Evolutionary conservation across 2,113 vertebrate species (phyloP).

Genomic region (Gobio gobio): DNA sequence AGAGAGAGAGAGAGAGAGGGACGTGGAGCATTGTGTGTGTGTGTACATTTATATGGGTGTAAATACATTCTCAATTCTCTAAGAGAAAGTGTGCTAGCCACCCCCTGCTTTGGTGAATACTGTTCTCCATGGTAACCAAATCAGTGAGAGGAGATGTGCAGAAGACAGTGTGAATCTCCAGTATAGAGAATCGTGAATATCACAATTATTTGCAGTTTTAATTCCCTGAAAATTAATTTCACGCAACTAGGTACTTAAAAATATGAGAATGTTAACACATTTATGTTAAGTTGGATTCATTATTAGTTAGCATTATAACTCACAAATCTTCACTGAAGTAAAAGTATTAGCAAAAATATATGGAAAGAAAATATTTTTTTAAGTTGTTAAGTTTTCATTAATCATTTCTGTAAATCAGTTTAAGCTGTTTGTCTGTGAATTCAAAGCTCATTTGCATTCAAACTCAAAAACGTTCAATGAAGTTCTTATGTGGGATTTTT

Average conservation of each 20-base stretch:
- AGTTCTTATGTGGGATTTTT: not conserved
- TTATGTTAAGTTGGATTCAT: too few relatives aligned
- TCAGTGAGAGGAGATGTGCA: conserved; percentile 20
- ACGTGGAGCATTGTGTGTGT: conserved; percentile 12
- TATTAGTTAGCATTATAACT: too few relatives aligned
- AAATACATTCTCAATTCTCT: conserved; percentile 53
- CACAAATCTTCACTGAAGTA: too few relatives aligned
- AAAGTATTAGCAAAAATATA: too few relatives aligned
- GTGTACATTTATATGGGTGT: conserved; percentile 17
- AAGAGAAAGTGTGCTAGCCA: conserved; percentile 55
- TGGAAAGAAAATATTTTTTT: not conserved
- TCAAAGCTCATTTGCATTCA: not conserved
- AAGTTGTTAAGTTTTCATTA: not conserved
- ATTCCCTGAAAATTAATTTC: not conserved
- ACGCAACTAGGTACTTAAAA: not conserved
- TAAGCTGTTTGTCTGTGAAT: not conserved
- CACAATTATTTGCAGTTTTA: too few relatives aligned
- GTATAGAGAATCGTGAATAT: not conserved
- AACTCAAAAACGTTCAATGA: not conserved
- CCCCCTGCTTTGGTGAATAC: conserved; percentile 61
- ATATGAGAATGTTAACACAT: too few relatives aligned
- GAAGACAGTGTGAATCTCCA: not conserved
- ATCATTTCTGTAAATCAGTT: not conserved
- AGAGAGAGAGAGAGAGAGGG: not conserved
- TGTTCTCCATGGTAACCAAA: conserved; percentile 72